Evolutionary conservation across 2,888 invertebrate genomes (phyloP).

Genomic region (Ctena decussata): DNA sequence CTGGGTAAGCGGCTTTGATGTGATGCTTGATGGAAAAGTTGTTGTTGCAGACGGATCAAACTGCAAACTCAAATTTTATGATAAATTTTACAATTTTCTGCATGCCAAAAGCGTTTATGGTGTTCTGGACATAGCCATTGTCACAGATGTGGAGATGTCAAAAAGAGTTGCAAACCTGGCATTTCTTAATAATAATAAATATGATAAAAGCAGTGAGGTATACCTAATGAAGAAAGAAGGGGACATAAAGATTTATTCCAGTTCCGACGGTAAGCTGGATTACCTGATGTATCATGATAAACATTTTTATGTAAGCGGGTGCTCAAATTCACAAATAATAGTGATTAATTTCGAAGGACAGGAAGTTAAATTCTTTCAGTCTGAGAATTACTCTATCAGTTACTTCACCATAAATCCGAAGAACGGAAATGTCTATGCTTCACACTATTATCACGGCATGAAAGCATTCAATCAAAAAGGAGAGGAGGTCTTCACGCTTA

Average conservation of each 20-base stretch:
- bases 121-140: not conserved
- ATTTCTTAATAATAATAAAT: not conserved
- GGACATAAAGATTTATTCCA: not conserved
- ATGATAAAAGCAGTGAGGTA: not conserved
- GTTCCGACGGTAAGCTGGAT: not conserved
- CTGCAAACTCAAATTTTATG: conserved; percentile 2
- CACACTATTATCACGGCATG: not conserved
- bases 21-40: conserved; percentile 3
- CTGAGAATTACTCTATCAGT: not conserved
- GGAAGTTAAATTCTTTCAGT: not conserved
- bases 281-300: conserved; percentile 1
- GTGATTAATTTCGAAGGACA: not conserved
- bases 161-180: not conserved
- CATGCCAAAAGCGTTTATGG: conserved; percentile 4
- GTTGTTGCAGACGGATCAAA: not conserved
- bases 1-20: conserved; percentile 4
- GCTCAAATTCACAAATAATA: not conserved
- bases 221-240: conserved; percentile 11
- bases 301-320: not conserved
- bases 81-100: not conserved
- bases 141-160: not conserved
- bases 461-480: conserved; percentile 4
- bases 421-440: not conserved
- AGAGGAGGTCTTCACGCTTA: not conserved
- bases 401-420: not conserved